Evolutionary conservation across 35 echinoderm and acorn worm species (phyloP), one percentile per base, ranked within the genome.

Genomic region (Acanthaster planci): DNA sequence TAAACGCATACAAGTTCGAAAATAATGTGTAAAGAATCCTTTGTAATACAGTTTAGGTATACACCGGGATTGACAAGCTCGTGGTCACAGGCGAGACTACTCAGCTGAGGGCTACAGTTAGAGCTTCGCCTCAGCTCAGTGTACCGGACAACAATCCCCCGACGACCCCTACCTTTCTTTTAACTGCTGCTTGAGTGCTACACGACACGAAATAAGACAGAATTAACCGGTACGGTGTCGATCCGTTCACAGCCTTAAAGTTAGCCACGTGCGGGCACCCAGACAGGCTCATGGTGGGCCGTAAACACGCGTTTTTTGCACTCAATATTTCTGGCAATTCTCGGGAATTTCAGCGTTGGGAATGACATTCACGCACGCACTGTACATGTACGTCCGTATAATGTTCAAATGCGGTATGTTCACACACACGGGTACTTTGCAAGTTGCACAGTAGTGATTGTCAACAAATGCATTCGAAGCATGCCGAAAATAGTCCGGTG

Each of bases 191-290:
- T 7, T 55, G 77, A 9, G 92, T 87, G 79, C 92, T 94, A 77
- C 92, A 94, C 51, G 79, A 91, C 67, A 99, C 96, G 89, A 99
- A 99, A 88, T 87, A 94, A 8, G 88, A 83, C 27, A 91, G 77
- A 76, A 99, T 85, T 40, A 99, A 76, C 58, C 89, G 64, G 78
- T 94, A 94, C 23, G 92, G 89, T 80, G 89, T 54, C 77, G 92
- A 94, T 85, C 96, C 96, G 85, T 99, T 99, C 44, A 77, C 82
- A 40, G 83, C 78, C 89, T 99, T 99, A 72, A 99, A 99, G 83
- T 80, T 84, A 82, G 79, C 92, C 51, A 93, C 89, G 87, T 99
- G 96, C 77, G 84, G 85, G 86, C 96, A 99, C 79, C 96, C 92
- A 38, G 92, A 91, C 37, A 94, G 89, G 92, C 89, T 94, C 96